These are phyloP conservation scores for Dinoponera quadriceps DNA, from an alignment of 1,140 invertebrate genomes.

Conservation along the genomic window DNA sequence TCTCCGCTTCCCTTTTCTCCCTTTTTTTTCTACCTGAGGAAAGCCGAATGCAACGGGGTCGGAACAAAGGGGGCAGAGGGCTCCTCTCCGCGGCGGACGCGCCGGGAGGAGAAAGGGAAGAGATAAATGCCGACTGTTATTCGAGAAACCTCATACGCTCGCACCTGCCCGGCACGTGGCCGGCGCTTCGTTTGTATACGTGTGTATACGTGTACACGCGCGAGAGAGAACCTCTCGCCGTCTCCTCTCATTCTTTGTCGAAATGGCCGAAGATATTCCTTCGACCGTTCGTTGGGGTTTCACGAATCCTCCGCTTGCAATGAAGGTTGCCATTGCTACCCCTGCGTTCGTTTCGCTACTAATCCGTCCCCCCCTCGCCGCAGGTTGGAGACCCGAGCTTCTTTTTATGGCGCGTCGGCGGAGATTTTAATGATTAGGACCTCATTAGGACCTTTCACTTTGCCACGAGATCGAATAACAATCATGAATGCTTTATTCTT, in stretches of 20 bases:
- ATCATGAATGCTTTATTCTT: conserved; percentile 1
- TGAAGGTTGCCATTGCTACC: neutral
- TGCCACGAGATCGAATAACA: conserved; percentile 6
- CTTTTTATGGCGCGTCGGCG: conserved; percentile 32
- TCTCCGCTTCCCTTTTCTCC: neutral
- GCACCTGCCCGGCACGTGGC: conserved; percentile 73
- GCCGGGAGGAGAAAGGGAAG: conserved; percentile 21
- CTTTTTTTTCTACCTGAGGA: conserved; percentile 23
- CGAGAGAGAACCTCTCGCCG: conserved; percentile 52
- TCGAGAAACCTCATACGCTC: conserved; percentile 45
- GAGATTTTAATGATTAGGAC: conserved; percentile 67
- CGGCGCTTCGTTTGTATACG: neutral
- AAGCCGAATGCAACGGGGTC: conserved; percentile 20
- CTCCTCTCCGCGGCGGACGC: conserved; percentile 15
- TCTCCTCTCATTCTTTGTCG: conserved; percentile 39
- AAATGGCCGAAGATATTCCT: conserved; percentile 41
- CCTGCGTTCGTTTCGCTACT: neutral
- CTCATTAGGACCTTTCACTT: conserved; percentile 53
- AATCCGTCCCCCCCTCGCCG: neutral
- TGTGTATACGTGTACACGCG: neutral
- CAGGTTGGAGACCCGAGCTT: neutral
- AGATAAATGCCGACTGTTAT: conserved; percentile 67
- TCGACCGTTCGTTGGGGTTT: conserved; percentile 20
- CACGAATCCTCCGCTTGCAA: conserved; percentile 1
- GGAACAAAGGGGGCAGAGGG: conserved; percentile 36